These are phyloP conservation scores for Malthinus flaveolus DNA, from an alignment of 2,888 invertebrate species.

Conservation along the genomic window DNA sequence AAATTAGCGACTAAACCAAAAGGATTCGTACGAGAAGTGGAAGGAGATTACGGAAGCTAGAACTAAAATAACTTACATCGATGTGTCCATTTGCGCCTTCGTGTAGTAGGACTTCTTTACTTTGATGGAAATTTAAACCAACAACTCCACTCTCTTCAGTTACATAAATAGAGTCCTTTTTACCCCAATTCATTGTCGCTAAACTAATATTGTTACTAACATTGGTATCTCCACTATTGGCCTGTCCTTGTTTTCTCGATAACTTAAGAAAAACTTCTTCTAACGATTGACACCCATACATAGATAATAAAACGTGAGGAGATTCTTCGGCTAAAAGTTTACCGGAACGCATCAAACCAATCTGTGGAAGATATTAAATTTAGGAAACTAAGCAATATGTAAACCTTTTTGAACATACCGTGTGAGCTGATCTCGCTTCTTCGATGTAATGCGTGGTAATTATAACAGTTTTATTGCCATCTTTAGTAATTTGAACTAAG, in stretches of 20 bases:
- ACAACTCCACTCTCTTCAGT: slow-evolving; percentile 86
- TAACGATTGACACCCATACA: slow-evolving; percentile 81
- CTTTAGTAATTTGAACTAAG: slow-evolving; percentile 85
- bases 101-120: slow-evolving; percentile 83
- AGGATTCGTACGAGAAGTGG: no score
- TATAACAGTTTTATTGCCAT: slow-evolving; percentile 89
- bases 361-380: slow-evolving; percentile 59
- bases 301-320: slow-evolving; percentile 79
- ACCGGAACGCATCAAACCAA: slow-evolving; percentile 93
- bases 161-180: slow-evolving; percentile 80
- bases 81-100: slow-evolving; percentile 71
- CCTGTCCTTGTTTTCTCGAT: slow-evolving; percentile 77
- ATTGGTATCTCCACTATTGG: slow-evolving; percentile 56
- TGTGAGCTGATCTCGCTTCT: slow-evolving; percentile 88
- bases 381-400: no score
- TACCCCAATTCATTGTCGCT: slow-evolving; percentile 79
- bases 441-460: slow-evolving; percentile 95
- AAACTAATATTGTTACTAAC: slow-evolving; percentile 78
- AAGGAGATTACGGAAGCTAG: no score
- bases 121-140: slow-evolving; percentile 87
- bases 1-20: no score
- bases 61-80: slow-evolving; percentile 58
- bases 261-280: slow-evolving; percentile 94
- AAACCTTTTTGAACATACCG: slow-evolving; percentile 67
- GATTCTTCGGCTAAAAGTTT: slow-evolving; percentile 88